Evolutionary conservation across 2,113 vertebrate genomes (phyloP), one percentile per base, ranked within the genome.

Genomic region (Polyodon spathula): DNA sequence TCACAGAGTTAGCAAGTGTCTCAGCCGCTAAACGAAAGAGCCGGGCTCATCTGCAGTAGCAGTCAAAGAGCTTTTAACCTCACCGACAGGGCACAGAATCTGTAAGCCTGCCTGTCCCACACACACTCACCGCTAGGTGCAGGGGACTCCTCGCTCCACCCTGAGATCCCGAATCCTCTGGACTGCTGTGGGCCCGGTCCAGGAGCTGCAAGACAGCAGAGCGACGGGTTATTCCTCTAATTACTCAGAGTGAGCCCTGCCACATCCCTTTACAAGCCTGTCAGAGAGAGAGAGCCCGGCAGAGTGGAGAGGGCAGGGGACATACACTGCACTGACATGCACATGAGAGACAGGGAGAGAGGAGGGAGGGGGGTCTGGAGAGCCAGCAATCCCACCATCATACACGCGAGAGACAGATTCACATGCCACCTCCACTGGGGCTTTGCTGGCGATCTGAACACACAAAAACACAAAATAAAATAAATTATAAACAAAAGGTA

Each of bases 121-220:
- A 8, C 40, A 52, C 70, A 81, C 93, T 93, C 82, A 98, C 96
- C 58, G 96, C 96, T 59, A 98, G 86, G 68, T 98, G 96, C 65
- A 98, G 84, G 0, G 96, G 96, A 69, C 95, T 97, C 80, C 88
- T 86, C 5, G 87, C 83, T 27, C 27, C 27, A 61, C 85, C 80
- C 6, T 70, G 68, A 16, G 84, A 84, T 54, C 92, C 86, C 0
- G 82, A 78, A 52, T 94, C 90, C 17, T 93, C 88, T 68, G 88
- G 86, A 40, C 81, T 74, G 62, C 68, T 74, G 67, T 86, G 88
- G 0, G 85, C 90, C 84, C 84, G 88, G 68, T 94, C 92, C 80
- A 98, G 79, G 71, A 98, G 90, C 95, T 97, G 79, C 42, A 72
- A 54, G 48, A 59, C 60, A 72, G 62, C 37, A 38, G 9, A 16